These are phyloP conservation scores for Poecile montanus DNA, from an alignment of 2,797 vertebrate species.

Conservation along the genomic window DNA sequence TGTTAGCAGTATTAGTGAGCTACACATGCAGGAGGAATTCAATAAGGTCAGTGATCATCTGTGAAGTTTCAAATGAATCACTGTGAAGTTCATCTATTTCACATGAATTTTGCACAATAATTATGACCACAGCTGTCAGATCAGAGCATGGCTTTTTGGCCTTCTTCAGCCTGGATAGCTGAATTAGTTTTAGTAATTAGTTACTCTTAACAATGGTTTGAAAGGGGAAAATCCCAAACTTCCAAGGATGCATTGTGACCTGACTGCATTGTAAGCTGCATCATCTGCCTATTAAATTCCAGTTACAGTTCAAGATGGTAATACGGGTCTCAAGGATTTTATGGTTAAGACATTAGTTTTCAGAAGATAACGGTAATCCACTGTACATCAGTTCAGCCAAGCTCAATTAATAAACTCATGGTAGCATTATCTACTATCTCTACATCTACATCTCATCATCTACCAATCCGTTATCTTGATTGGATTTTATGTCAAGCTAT, in stretches of 20 bases:
- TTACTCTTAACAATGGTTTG: background rate
- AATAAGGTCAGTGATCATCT: background rate
- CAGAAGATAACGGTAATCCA: background rate
- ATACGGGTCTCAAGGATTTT: background rate
- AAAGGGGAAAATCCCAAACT: background rate
- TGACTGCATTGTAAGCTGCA: background rate
- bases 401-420: background rate
- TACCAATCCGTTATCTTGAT: background rate
- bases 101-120: background rate
- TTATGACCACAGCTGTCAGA: background rate
- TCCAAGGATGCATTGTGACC: background rate
- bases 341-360: background rate
- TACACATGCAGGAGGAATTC: background rate
- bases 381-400: background rate
- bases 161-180: background rate
- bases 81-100: background rate
- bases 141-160: background rate
- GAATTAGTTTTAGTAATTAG: too few species aligned
- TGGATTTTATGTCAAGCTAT: background rate
- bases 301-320: background rate
- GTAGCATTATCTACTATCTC: background rate
- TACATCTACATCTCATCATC: too few species aligned
- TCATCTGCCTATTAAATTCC: background rate
- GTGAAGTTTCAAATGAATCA: background rate
- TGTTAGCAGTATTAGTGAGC: background rate